Conservation (phyloP, 2,888 invertebrate species). For the Thereva nobilitata region DNA sequence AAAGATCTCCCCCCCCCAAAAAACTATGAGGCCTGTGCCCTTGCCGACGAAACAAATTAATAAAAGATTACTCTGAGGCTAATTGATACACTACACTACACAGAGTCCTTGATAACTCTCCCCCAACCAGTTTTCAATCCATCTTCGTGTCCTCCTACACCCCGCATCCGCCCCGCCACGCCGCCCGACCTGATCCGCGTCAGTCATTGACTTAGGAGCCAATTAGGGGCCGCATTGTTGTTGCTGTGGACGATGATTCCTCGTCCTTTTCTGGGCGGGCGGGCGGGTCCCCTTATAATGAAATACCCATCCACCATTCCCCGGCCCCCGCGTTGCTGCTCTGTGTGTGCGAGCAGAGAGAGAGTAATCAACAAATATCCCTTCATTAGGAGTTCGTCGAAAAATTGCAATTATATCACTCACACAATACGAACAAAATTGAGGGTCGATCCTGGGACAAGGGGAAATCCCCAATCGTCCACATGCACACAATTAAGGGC, state of each 20-base stretch:
- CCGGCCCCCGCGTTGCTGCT: constrained; percentile 2
- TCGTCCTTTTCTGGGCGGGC: no score
- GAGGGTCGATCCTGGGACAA: neutral
- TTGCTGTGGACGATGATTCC: constrained; percentile 33
- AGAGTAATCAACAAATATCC: constrained; percentile 42
- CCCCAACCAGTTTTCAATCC: neutral
- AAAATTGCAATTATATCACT: constrained; percentile 42
- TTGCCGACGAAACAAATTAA: constrained; percentile 37
- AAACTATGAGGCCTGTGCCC: constrained; percentile 22
- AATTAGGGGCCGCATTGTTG: constrained; percentile 40
- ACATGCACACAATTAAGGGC: constrained; percentile 31
- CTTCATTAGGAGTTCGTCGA: constrained; percentile 42
- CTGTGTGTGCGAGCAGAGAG: constrained; percentile 27
- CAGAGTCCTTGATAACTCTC: constrained; percentile 8
- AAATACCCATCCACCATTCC: no score
- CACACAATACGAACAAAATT: constrained; percentile 17
- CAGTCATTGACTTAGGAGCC: constrained; percentile 41
- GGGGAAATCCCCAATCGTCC: neutral
- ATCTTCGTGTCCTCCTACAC: constrained; percentile 4
- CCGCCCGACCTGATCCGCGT: constrained; percentile 14
- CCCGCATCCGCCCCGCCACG: constrained; percentile 1
- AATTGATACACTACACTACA: constrained; percentile 36
- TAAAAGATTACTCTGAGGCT: constrained; percentile 37
- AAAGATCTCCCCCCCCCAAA: constrained; percentile 27
- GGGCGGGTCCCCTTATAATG: no score